phyloP scores from a whole-genome alignment of 2,113 vertebrate species.

The Hemiprocne comata region DNA sequence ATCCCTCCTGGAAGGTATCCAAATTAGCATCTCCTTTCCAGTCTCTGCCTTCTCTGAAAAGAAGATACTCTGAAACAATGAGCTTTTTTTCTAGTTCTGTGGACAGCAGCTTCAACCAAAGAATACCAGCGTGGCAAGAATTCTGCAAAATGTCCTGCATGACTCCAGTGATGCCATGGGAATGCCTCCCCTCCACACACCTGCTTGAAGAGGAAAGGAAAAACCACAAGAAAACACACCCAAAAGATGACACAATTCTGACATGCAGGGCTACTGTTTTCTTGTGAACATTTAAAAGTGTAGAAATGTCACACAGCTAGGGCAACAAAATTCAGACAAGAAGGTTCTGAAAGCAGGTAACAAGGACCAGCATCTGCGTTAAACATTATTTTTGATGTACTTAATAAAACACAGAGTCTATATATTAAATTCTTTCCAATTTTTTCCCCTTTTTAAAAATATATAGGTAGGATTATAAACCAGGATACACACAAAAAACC shows the following conservation, averaged over 20 bases:
- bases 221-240: not conserved
- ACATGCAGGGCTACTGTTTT: not conserved
- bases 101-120: not conserved
- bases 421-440: accelerated
- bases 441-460: not conserved
- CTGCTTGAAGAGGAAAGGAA: not conserved
- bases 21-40: conserved; percentile 6
- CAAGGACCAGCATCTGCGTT: not conserved
- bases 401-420: not conserved
- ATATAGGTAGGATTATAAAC: not conserved
- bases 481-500: not conserved
- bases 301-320: not conserved
- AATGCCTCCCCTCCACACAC: not conserved
- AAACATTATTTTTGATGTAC: not conserved
- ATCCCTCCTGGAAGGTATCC: not conserved
- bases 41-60: not conserved
- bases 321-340: not conserved
- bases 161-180: not conserved
- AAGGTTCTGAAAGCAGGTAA: not conserved
- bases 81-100: not conserved
- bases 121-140: not conserved
- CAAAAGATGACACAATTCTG: not conserved
- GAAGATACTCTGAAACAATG: not conserved
- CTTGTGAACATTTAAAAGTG: not conserved
- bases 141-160: not conserved